Evolutionary conservation across 1,140 invertebrate species (phyloP).

Genomic region (Anadara kagoshimensis): DNA sequence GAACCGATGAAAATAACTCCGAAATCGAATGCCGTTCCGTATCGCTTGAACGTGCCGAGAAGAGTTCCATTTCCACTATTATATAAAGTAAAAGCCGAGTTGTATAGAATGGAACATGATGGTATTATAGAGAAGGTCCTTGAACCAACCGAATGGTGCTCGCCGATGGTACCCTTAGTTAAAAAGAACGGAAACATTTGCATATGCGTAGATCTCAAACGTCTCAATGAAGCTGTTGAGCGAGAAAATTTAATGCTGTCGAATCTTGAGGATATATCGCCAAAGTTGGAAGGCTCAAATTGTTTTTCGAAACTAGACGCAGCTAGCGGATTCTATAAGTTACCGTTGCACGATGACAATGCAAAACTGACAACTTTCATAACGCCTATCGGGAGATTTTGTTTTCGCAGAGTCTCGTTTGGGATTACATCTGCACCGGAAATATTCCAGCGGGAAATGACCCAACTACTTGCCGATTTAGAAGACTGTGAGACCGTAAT

Average conservation of each 20-base stretch:
- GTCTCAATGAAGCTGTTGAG: conserved; percentile 35
- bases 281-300: conserved; percentile 3
- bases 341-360: conserved; percentile 22
- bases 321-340: conserved; percentile 70
- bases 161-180: conserved; percentile 33
- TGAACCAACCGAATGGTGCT: conserved; percentile 39
- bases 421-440: conserved; percentile 33
- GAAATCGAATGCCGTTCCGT: conserved; percentile 15
- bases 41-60: conserved; percentile 20
- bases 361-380: conserved; percentile 39
- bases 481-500: conserved; percentile 20
- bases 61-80: conserved; percentile 37
- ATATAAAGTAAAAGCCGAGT: conserved; percentile 38
- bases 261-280: conserved; percentile 23
- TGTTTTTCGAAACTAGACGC: conserved; percentile 71
- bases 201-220: conserved; percentile 42
- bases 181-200: conserved; percentile 39
- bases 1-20: no score
- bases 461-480: conserved; percentile 18
- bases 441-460: conserved; percentile 34
- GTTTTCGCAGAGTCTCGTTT: conserved; percentile 37
- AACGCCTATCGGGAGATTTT: conserved; percentile 41
- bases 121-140: conserved; percentile 36
- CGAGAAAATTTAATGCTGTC: conserved; percentile 31
- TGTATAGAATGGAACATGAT: conserved; percentile 40